Evolutionary conservation across 2,113 vertebrate species (phyloP).

Genomic region (Myotis yumanensis): DNA sequence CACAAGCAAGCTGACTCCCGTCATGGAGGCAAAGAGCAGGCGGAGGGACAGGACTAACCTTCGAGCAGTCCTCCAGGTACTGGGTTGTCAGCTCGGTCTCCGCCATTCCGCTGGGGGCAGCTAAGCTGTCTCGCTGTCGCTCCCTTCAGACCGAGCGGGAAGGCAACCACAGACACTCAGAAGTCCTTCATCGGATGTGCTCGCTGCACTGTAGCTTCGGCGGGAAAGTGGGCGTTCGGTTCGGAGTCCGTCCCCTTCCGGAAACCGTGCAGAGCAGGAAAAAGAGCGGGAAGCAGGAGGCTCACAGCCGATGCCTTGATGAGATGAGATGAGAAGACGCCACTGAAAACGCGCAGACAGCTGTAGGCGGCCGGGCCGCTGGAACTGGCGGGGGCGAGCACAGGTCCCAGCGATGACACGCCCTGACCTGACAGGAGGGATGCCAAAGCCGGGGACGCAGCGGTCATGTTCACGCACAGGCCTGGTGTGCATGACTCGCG

Average conservation of each 20-base stretch:
- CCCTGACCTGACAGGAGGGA: neutral
- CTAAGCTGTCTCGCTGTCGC: neutral
- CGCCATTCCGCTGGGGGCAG: neutral
- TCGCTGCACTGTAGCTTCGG: neutral
- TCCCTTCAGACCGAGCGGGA: neutral
- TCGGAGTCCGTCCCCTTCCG: neutral
- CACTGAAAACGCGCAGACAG: neutral
- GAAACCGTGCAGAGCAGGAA: neutral
- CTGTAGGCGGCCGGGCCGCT: neutral
- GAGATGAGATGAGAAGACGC: neutral
- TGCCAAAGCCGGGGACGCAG: neutral
- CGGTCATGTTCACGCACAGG: neutral
- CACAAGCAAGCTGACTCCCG: neutral
- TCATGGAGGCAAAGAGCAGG: neutral
- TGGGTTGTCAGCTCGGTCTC: neutral
- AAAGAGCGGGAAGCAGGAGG: neutral
- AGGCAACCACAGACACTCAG: neutral
- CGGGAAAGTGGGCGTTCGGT: neutral
- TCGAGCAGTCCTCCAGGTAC: neutral
- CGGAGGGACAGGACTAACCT: neutral
- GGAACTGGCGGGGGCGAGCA: neutral
- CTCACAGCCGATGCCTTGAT: neutral
- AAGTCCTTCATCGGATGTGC: neutral
- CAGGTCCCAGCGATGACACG: neutral
- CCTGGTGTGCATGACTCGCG: neutral